Percentiles rank a stretch among this genome's conserved stretches.
These are phyloP conservation scores for Trachelipus rathkii DNA, from an alignment of 1,140 invertebrate genomes.

Conservation along the genomic window DNA sequence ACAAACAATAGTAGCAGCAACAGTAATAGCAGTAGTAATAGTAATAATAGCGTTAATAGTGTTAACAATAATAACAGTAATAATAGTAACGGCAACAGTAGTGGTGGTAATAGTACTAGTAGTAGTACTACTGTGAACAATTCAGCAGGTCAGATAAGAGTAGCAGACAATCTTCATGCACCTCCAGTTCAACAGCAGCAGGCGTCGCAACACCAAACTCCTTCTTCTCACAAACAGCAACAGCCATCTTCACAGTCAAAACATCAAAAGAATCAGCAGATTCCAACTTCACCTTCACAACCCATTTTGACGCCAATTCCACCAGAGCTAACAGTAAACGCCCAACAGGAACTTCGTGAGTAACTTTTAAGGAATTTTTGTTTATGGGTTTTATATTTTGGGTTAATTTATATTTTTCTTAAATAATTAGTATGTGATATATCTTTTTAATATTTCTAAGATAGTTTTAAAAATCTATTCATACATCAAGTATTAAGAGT, in stretches of 20 bases:
- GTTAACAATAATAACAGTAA: neutral
- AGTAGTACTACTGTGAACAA: neutral
- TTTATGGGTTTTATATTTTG: neutral
- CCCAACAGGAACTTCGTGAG: slow-evolving; percentile 42
- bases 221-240: neutral
- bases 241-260: neutral
- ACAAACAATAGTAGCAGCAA: neutral
- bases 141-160: neutral
- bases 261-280: neutral
- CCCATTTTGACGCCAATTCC: slow-evolving; percentile 42
- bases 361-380: neutral
- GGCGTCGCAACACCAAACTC: slow-evolving; percentile 12
- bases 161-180: neutral
- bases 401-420: neutral
- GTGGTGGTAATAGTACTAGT: neutral
- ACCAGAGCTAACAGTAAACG: slow-evolving; percentile 41
- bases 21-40: neutral
- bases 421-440: too few relatives aligned
- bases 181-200: slow-evolving; percentile 22
- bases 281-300: slow-evolving; percentile 28
- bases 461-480: too few relatives aligned
- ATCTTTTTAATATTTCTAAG: too few relatives aligned
- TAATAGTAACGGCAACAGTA: neutral
- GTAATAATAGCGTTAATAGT: neutral
- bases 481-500: too few relatives aligned